A percentile compares a stretch with the other conserved stretches of the same genome.
phyloP scores from a whole-genome alignment of 2,888 invertebrate genomes.

The Gari tellinella region DNA sequence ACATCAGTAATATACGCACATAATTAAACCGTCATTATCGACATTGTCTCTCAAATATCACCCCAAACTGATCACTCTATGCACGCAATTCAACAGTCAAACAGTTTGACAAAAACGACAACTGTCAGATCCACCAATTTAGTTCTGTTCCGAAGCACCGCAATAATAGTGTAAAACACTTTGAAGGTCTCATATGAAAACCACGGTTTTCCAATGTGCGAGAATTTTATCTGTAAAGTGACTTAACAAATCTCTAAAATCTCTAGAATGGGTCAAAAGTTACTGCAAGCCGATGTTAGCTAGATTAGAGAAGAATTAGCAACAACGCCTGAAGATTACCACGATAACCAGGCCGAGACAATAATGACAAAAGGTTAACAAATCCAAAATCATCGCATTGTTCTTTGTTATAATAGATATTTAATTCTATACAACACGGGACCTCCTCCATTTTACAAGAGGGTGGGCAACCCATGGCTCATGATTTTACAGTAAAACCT shows the following conservation, averaged over 20 bases:
- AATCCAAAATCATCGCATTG: conserved; percentile 42
- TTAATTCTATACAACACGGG: conserved; percentile 25
- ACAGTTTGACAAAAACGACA: too few species aligned
- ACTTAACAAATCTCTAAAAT: conserved; percentile 11
- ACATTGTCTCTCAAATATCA: conserved; percentile 50
- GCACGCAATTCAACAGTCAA: conserved; percentile 43
- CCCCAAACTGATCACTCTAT: conserved; percentile 35
- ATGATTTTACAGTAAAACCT: too few species aligned
- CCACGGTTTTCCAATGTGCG: too few species aligned
- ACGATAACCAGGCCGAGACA: conserved; percentile 24
- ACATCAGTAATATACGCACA: conserved; percentile 44
- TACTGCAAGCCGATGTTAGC: conserved; percentile 28
- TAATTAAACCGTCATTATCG: conserved; percentile 61
- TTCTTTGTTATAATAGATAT: conserved; percentile 29
- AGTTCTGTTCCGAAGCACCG: too few species aligned
- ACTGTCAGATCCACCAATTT: too few species aligned
- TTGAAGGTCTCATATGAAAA: too few species aligned
- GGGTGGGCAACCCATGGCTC: conserved; percentile 3
- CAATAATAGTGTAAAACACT: too few species aligned
- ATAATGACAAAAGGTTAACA: conserved; percentile 41
- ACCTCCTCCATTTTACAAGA: conserved; percentile 5
- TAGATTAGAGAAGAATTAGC: conserved; percentile 47
- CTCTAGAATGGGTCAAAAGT: conserved; percentile 30
- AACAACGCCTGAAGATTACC: conserved; percentile 29
- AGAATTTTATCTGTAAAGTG: neutral